Evolutionary conservation across 2,113 vertebrate species (phyloP), one percentile per base, ranked within the genome.

Genomic region (Ibidorhyncha struthersii): DNA sequence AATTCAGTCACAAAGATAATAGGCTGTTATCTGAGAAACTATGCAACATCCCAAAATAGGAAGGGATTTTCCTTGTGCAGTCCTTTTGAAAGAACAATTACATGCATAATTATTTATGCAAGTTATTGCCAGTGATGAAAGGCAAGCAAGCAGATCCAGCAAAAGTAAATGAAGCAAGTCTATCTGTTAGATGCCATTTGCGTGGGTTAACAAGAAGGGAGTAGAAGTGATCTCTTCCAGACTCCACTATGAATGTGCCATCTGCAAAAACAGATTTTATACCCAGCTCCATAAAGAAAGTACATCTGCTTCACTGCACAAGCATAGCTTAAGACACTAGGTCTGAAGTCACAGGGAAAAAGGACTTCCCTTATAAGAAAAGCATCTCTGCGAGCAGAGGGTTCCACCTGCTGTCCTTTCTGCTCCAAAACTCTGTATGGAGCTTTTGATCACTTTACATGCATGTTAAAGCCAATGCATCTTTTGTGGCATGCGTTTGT

Each of bases 201-300:
- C 34, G 34, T 29, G 38, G 70, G 30, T 3, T 38, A 74, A 74
- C 29, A 38, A 12, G 20, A 6, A 14, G 6, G 21, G 8, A 29
- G 26, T 7, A 66, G 17, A 53, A 36, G 29, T 1, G 29, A 63
- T 62, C 59, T 61, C 63, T 45, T 53, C 34, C 63, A 73, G 17
- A 59, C 30, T 77, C 41, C 22, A 59, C 20, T 38, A 20, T 0
- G 2, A 49, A 18, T 0, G 0, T 45, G 40, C 25, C 30, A 38
- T 18, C 26, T 41, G 20, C 38, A 80, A 82, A 69, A 49, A 0
- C 38, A 59, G 56, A 77, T 52, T 72, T 72, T 78, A 78, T 29
- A 61, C 14, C 21, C 36, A 36, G 36, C 50, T 81, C 40, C 58
- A 9, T n/a, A 29, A 72, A 65, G 19, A 34, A 82, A 25, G 23